Percentiles rank a stretch among this genome's conserved stretches.
Evolutionary conservation across 1,140 invertebrate species (phyloP).

Genomic region (Dendroctonus ponderosae): DNA sequence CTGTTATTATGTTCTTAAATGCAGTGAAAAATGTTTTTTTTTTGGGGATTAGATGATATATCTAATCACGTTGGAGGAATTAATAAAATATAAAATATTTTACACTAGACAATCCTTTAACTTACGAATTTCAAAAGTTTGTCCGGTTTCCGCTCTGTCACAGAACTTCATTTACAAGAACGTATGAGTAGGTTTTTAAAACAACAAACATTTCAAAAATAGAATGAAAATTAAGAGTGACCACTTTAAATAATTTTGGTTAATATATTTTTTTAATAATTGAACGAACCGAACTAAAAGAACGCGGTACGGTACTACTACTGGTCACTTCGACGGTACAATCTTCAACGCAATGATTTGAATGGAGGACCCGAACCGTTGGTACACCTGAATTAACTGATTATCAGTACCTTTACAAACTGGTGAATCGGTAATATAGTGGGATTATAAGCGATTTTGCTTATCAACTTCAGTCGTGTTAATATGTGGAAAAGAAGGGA

Average conservation of each 20-base stretch:
- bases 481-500: not conserved
- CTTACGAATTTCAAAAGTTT: too few relatives aligned
- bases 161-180: too few relatives aligned
- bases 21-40: slow-evolving; percentile 2
- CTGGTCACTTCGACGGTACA: slow-evolving; percentile 1
- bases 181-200: too few relatives aligned
- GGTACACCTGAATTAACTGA: slow-evolving; percentile 33
- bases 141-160: too few relatives aligned
- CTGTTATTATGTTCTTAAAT: not conserved
- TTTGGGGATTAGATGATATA: too few relatives aligned
- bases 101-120: too few relatives aligned
- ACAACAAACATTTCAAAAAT: too few relatives aligned
- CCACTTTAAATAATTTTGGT: not conserved
- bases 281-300: slow-evolving; percentile 1
- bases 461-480: slow-evolving; percentile 9
- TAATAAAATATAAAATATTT: too few relatives aligned
- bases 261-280: not conserved
- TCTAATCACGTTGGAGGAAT: too few relatives aligned
- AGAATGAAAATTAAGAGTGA: too few relatives aligned
- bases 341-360: slow-evolving; percentile 11
- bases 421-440: slow-evolving; percentile 11
- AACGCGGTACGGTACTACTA: slow-evolving; percentile 5
- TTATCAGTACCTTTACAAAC: slow-evolving; percentile 16
- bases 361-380: slow-evolving; percentile 5
- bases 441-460: slow-evolving; percentile 16